Percentiles rank a stretch among this genome's conserved stretches.
Evolutionary conservation across 2,888 invertebrate species (phyloP).

Genomic region (Strigamia transsilvanica): DNA sequence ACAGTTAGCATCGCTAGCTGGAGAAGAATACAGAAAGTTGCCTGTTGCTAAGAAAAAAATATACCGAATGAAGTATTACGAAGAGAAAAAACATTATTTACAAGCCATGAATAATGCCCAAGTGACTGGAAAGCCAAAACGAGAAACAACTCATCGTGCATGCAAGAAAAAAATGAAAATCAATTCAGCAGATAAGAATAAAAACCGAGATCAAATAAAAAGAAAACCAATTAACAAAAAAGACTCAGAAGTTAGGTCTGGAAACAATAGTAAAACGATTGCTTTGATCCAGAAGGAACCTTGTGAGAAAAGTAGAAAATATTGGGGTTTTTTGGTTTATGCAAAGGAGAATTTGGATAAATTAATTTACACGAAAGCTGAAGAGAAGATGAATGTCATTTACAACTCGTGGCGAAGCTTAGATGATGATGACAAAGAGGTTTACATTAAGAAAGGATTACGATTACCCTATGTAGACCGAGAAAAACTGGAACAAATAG

Average conservation of each 20-base stretch:
- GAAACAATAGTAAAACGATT: background rate
- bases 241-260: background rate
- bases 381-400: constrained; percentile 1
- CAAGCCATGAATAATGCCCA: background rate
- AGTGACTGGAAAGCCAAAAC: background rate
- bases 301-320: background rate
- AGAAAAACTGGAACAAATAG: background rate
- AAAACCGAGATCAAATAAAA: background rate
- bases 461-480: background rate
- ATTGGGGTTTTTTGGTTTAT: background rate
- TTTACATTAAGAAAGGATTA: background rate
- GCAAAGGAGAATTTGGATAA: background rate
- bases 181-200: no score
- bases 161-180: background rate
- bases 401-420: background rate
- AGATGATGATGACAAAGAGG: background rate
- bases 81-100: background rate
- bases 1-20: background rate
- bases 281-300: background rate
- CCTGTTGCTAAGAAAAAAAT: background rate
- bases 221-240: background rate
- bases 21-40: background rate
- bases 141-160: background rate
- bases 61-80: background rate
- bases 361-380: background rate